Evolutionary conservation across 2,113 vertebrate species (phyloP).

Genomic region (Hoplias malabaricus): DNA sequence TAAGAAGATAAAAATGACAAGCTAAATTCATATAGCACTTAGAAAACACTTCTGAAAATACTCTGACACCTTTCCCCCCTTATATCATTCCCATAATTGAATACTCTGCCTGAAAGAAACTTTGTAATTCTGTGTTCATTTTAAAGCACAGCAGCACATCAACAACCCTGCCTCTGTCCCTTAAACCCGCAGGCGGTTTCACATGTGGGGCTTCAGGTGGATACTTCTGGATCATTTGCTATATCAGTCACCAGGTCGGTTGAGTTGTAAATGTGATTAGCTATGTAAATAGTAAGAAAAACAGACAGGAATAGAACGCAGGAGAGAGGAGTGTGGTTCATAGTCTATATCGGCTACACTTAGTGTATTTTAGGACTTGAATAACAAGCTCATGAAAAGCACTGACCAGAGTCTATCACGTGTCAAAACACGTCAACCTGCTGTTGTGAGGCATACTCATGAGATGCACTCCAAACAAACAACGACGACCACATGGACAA

Average conservation of each 20-base stretch:
- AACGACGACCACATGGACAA: not conserved
- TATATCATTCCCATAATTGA: not conserved
- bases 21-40: not conserved
- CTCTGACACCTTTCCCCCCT: not conserved
- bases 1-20: not conserved
- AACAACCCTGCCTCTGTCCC: constrained; percentile 31
- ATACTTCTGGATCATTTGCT: constrained; percentile 37
- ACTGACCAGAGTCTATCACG: constrained; percentile 19
- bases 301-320: constrained; percentile 62
- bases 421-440: constrained; percentile 28
- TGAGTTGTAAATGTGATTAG: constrained; percentile 52
- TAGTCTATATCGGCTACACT: constrained; percentile 45
- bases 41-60: not conserved
- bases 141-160: constrained; percentile 15
- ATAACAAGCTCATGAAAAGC: constrained; percentile 47
- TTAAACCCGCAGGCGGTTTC: constrained; percentile 19
- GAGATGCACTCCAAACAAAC: not conserved
- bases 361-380: constrained; percentile 37
- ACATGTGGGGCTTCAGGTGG: not conserved
- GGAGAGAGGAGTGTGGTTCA: constrained; percentile 56
- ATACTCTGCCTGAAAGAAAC: not conserved
- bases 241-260: constrained; percentile 51
- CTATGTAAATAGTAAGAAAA: constrained; percentile 68
- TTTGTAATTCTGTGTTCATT: not conserved
- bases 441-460: not conserved